A percentile compares a stretch with the other conserved stretches of the same genome.
Conservation (phyloP, 1,140 invertebrate species). For the Aphelenchoides fujianensis region DNA sequence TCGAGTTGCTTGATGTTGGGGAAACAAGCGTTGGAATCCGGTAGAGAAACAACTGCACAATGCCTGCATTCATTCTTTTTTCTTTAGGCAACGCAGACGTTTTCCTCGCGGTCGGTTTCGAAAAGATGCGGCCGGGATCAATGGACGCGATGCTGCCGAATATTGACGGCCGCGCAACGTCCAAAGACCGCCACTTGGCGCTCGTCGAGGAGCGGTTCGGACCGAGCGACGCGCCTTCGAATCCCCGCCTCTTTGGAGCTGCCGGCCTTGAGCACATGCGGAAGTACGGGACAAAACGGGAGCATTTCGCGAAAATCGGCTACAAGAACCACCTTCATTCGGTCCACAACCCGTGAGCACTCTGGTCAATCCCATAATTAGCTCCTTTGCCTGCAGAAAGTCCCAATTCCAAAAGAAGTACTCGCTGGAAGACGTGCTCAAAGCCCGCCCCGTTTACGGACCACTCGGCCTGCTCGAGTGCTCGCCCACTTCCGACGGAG, state of each 20-base stretch:
- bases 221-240: conserved; percentile 66
- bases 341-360: conserved; percentile 75
- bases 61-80: too few species aligned
- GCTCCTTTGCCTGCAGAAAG: conserved; percentile 66
- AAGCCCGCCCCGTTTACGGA: conserved; percentile 78
- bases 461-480: conserved; percentile 82
- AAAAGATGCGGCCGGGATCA: conserved; percentile 94
- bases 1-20: conserved; percentile 82
- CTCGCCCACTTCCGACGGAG: conserved; percentile 74
- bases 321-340: conserved; percentile 96
- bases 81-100: conserved; percentile 78
- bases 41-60: too few species aligned
- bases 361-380: background rate
- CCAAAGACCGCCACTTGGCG: conserved; percentile 85
- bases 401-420: conserved; percentile 89
- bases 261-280: conserved; percentile 94
- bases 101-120: conserved; percentile 88
- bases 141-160: conserved; percentile 71
- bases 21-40: conserved; percentile 78
- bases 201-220: conserved; percentile 79
- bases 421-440: conserved; percentile 79
- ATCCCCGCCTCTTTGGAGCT: conserved; percentile 86
- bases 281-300: conserved; percentile 82
- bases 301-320: conserved; percentile 93
- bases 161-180: conserved; percentile 78